phyloP scores from a whole-genome alignment of 2,113 vertebrate genomes.

The Picathartes gymnocephalus region DNA sequence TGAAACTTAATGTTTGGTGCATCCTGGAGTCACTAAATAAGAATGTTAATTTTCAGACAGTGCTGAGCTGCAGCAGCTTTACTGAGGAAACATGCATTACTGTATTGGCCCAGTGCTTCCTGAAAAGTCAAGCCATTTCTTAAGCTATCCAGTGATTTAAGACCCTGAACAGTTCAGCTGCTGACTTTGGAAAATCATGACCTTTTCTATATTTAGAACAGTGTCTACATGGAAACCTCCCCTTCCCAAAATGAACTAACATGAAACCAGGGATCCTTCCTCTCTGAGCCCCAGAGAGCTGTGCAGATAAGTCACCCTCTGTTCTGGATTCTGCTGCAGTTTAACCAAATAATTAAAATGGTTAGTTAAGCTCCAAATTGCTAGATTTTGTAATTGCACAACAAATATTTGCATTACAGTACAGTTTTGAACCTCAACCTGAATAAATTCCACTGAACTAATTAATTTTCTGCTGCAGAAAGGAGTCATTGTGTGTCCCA shows the following conservation, averaged over 20 bases:
- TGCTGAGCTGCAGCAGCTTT: neutral
- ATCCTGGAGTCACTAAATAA: neutral
- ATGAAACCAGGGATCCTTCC: neutral
- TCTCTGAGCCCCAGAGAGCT: neutral
- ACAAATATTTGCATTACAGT: slow-evolving; percentile 3
- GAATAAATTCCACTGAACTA: slow-evolving; percentile 6
- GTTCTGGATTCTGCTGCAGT: neutral
- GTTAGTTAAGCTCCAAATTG: slow-evolving; percentile 2
- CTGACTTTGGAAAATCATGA: slow-evolving; percentile 54
- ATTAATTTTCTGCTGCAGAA: slow-evolving; percentile 26
- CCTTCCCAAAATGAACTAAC: slow-evolving; percentile 35
- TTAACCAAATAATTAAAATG: slow-evolving; percentile 29
- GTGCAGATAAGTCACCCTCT: neutral
- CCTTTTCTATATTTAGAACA: slow-evolving; percentile 61
- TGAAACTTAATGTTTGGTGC: neutral
- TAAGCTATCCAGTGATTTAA: slow-evolving; percentile 27
- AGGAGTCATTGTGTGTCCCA: neutral
- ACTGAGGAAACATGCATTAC: neutral
- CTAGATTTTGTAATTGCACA: slow-evolving; percentile 20
- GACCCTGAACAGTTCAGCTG: slow-evolving; percentile 28
- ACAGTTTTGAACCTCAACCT: neutral
- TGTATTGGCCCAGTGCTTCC: neutral
- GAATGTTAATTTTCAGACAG: neutral
- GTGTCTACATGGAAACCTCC: neutral
- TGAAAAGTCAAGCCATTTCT: slow-evolving; percentile 7